phyloP scores from a whole-genome alignment of 2,888 invertebrate genomes.

The Phyllotreta striolata region DNA sequence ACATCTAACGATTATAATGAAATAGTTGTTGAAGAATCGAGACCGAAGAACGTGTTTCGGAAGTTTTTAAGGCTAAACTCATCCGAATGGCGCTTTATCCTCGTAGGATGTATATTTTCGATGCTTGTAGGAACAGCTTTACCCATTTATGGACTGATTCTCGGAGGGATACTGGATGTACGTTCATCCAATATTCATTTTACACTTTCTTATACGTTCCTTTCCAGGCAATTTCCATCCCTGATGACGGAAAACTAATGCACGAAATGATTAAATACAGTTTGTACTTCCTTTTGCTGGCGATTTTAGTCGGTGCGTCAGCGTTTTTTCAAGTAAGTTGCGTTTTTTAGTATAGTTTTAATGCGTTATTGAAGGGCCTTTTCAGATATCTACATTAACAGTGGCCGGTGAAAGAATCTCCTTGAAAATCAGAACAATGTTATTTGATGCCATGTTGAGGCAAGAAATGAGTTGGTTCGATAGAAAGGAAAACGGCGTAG shows the following conservation, averaged over 20 bases:
- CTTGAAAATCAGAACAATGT: constrained; percentile 70
- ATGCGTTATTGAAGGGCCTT: background rate
- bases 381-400: constrained; percentile 67
- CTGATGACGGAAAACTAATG: constrained; percentile 67
- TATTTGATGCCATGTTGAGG: constrained; percentile 72
- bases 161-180: constrained; percentile 74
- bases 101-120: constrained; percentile 69
- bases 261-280: constrained; percentile 64
- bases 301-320: constrained; percentile 69
- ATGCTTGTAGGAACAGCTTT: constrained; percentile 72
- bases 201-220: constrained; percentile 23
- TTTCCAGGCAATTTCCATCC: constrained; percentile 68
- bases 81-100: constrained; percentile 72
- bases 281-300: constrained; percentile 65
- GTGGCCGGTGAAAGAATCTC: constrained; percentile 83
- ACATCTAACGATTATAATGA: background rate
- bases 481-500: constrained; percentile 74
- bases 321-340: constrained; percentile 70
- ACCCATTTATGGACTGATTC: constrained; percentile 74
- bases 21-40: background rate
- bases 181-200: constrained; percentile 46
- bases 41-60: constrained; percentile 65
- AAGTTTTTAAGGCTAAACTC: constrained; percentile 67
- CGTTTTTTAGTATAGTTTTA: background rate
- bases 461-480: constrained; percentile 83